Conservation (phyloP, 2,113 vertebrate genomes). For the Lepus timidus region DNA sequence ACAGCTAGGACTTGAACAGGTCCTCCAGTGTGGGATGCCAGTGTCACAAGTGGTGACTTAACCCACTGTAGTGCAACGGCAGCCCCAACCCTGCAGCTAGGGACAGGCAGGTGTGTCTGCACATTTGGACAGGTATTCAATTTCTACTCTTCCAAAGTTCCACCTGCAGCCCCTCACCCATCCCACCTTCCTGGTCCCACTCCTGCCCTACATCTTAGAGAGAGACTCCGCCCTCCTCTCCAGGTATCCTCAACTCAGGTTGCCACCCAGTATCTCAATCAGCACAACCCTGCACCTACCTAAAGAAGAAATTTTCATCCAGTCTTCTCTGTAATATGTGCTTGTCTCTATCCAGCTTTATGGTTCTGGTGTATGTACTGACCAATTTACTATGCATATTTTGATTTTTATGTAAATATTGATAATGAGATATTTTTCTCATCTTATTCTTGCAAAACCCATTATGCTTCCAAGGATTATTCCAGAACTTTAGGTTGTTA, state of each 20-base stretch:
- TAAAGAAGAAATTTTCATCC: background rate
- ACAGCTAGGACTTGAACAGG: too few relatives aligned
- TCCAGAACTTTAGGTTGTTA: background rate
- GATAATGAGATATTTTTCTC: background rate
- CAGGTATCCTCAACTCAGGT: background rate
- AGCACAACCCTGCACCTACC: background rate
- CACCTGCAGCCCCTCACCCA: rapidly evolving
- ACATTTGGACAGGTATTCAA: too few relatives aligned
- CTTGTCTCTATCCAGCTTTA: background rate
- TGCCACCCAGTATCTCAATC: background rate
- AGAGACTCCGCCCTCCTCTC: background rate
- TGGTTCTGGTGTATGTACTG: background rate
- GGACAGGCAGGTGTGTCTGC: too few relatives aligned
- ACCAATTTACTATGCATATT: background rate
- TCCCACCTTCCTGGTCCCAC: background rate
- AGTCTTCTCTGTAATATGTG: background rate
- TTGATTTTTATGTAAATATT: background rate
- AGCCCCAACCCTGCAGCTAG: too few relatives aligned
- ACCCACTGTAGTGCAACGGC: too few relatives aligned
- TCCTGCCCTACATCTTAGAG: background rate
- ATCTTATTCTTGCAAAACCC: background rate
- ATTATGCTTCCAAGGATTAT: background rate
- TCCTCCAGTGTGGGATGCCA: too few relatives aligned
- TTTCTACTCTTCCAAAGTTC: background rate
- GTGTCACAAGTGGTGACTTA: too few relatives aligned